phyloP scores from a whole-genome alignment of 1,140 invertebrate species.

The Spodoptera litura region DNA sequence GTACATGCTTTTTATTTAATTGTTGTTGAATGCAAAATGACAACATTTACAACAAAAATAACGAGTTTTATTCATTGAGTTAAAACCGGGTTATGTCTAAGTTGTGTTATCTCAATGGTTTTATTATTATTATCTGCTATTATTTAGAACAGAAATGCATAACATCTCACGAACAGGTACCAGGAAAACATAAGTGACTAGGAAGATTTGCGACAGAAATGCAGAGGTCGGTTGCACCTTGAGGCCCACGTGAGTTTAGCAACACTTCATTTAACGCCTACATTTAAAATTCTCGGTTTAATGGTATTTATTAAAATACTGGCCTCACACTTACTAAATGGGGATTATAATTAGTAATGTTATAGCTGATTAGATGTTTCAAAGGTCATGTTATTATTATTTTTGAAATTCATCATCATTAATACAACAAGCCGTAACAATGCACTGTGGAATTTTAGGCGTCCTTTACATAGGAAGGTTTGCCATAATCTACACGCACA shows the following conservation, averaged over 20 bases:
- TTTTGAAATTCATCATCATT: neutral
- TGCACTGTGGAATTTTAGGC: no score
- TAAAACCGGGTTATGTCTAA: no score
- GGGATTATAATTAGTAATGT: constrained; percentile 1
- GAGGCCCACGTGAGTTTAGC: constrained; percentile 16
- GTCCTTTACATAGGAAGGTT: no score
- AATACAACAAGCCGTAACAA: no score
- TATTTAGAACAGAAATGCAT: constrained; percentile 12
- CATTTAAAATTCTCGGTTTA: constrained; percentile 26
- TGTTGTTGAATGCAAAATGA: neutral
- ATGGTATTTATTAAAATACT: constrained; percentile 14
- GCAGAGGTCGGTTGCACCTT: constrained; percentile 36
- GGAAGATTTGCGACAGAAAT: constrained; percentile 30
- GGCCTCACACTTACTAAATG: constrained; percentile 4
- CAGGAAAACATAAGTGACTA: constrained; percentile 25
- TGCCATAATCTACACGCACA: no score
- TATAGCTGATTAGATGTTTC: neutral
- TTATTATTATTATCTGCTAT: neutral
- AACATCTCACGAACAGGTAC: neutral
- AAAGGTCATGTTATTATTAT: neutral
- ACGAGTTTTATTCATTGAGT: no score
- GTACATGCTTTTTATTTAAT: no score
- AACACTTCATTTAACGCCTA: constrained; percentile 27
- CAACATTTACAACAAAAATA: neutral
- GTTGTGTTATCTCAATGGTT: no score